These are phyloP conservation scores for Cheilosia scutellata DNA, from an alignment of 2,888 invertebrate genomes.

Conservation along the genomic window DNA sequence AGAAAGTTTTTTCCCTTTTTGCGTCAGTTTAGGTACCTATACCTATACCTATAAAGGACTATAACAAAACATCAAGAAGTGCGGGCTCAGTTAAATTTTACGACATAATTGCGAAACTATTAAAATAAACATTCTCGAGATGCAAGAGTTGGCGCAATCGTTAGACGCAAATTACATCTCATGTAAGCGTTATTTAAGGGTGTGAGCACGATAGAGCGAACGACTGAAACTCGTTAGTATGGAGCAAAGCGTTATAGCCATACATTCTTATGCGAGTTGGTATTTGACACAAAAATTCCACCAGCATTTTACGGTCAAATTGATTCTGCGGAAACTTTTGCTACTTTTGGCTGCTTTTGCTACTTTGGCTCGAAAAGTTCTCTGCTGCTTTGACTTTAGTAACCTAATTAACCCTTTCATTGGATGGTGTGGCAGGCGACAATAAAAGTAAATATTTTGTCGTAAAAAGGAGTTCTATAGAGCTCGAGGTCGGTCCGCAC, in stretches of 20 bases:
- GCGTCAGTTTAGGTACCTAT: background rate
- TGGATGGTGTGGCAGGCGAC: background rate
- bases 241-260: conserved; percentile 34
- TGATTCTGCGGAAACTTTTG: conserved; percentile 59
- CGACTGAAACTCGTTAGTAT: conserved; percentile 56
- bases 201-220: conserved; percentile 4
- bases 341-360: background rate
- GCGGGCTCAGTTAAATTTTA: conserved; percentile 63
- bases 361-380: conserved; percentile 43
- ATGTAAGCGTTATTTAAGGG: conserved; percentile 58
- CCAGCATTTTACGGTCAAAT: conserved; percentile 63
- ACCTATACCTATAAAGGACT: conserved; percentile 40
- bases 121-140: conserved; percentile 72
- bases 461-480: conserved; percentile 14
- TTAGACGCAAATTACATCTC: conserved; percentile 73
- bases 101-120: conserved; percentile 76
- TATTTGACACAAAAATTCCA: conserved; percentile 60
- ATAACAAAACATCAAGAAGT: conserved; percentile 31
- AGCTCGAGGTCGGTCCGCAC: too few species aligned
- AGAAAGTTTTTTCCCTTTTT: conserved; percentile 32
- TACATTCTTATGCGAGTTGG: conserved; percentile 52
- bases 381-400: conserved; percentile 58
- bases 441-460: conserved; percentile 58
- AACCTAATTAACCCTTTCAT: conserved; percentile 60
- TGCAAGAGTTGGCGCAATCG: conserved; percentile 68